A percentile compares a stretch with the other conserved stretches of the same genome.
phyloP scores from a whole-genome alignment of 2,113 vertebrate species.

The Thamnaconus septentrionalis region DNA sequence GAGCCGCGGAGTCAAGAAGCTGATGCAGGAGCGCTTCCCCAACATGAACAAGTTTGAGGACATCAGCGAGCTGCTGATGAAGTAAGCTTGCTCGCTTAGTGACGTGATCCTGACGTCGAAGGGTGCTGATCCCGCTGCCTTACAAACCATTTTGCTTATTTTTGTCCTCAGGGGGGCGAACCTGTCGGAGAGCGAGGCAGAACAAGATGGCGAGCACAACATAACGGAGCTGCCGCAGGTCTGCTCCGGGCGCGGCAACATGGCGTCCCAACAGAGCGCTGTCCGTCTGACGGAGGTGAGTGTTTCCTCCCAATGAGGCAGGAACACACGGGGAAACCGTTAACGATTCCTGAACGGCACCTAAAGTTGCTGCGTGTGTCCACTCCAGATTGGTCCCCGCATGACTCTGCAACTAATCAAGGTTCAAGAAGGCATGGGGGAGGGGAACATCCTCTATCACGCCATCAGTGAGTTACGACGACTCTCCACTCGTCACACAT shows the following conservation, averaged over 20 bases:
- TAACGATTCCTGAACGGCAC: accelerated
- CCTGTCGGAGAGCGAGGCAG: constrained; percentile 90
- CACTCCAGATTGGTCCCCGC: constrained; percentile 86
- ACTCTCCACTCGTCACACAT: not conserved
- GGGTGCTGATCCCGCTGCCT: not conserved
- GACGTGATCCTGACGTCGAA: not conserved
- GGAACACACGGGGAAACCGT: not conserved
- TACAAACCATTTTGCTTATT: not conserved
- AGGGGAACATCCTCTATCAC: constrained; percentile 87
- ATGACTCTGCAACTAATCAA: constrained; percentile 87
- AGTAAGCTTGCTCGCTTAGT: constrained; percentile 68
- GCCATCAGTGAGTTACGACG: constrained; percentile 74
- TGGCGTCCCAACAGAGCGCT: constrained; percentile 87
- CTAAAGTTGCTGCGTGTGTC: not conserved
- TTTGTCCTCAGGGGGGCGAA: constrained; percentile 77
- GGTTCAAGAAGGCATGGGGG: constrained; percentile 87
- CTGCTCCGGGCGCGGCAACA: constrained; percentile 87
- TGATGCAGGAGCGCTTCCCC: constrained; percentile 91
- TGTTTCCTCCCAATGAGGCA: accelerated
- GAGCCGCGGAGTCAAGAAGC: constrained; percentile 90
- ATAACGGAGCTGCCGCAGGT: constrained; percentile 87
- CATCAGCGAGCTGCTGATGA: constrained; percentile 90
- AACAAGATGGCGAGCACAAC: constrained; percentile 89
- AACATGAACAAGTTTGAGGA: constrained; percentile 92
- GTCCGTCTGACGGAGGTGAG: constrained; percentile 88